Percentiles rank a stretch among this genome's conserved stretches.
These are phyloP conservation scores for Phymorhynchus buccinoides DNA, from an alignment of 1,140 invertebrate genomes.

Conservation along the genomic window DNA sequence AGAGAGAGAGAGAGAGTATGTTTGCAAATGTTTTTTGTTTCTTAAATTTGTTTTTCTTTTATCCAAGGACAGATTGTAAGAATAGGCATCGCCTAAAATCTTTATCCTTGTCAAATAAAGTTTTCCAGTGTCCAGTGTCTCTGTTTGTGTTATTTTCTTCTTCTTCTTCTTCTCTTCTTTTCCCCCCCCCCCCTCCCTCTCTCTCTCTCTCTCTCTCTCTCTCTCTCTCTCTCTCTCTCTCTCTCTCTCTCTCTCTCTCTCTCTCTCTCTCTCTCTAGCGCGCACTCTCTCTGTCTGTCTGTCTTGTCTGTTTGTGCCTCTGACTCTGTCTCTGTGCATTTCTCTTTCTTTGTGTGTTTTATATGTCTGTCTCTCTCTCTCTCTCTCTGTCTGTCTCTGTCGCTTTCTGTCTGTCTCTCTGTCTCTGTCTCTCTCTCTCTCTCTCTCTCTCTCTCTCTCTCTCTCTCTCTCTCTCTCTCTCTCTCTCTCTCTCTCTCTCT, in stretches of 20 bases:
- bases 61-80: not conserved
- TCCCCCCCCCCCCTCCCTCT: not conserved
- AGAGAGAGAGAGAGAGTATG: no score
- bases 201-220: not conserved
- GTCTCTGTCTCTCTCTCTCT: not conserved
- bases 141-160: not conserved
- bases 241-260: not conserved
- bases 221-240: not conserved
- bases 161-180: not conserved
- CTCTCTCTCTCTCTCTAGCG: no score
- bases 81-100: no score
- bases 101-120: no score
- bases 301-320: not conserved
- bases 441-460: not conserved
- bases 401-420: no score
- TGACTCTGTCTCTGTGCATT: not conserved
- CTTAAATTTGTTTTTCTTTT: not conserved
- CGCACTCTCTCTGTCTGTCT: not conserved
- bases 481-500: not conserved
- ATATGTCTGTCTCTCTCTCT: no score
- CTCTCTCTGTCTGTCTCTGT: no score
- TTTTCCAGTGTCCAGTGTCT: not conserved
- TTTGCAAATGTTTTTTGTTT: not conserved
- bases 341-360: no score
- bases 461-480: not conserved